Evolutionary conservation across 2,888 invertebrate genomes (phyloP).

Genomic region (Fissipunctia ypsillon): DNA sequence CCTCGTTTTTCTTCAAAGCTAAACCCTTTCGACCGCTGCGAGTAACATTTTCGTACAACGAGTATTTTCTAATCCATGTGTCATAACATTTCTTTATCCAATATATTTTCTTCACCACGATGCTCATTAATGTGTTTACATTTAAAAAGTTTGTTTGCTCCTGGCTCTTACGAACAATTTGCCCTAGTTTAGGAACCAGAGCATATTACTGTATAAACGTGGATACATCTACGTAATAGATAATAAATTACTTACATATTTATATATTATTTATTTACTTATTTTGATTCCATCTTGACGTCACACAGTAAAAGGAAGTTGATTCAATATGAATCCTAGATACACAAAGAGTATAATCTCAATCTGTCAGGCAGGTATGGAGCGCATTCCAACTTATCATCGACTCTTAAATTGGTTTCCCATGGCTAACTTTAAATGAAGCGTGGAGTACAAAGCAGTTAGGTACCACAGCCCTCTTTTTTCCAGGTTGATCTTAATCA

Average conservation of each 20-base stretch:
- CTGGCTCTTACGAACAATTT: slow-evolving; percentile 29
- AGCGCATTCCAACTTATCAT: background rate
- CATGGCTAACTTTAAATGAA: background rate
- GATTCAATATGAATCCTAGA: background rate
- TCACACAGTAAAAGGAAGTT: background rate
- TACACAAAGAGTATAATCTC: background rate
- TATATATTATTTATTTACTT: slow-evolving; percentile 14
- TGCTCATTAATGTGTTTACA: slow-evolving; percentile 45
- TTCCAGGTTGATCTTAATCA: slow-evolving; percentile 13
- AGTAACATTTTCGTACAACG: slow-evolving; percentile 37
- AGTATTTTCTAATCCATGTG: slow-evolving; percentile 54
- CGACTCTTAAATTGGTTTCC: background rate
- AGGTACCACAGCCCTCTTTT: background rate
- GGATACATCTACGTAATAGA: background rate
- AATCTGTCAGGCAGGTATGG: background rate
- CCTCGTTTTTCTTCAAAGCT: slow-evolving; percentile 60
- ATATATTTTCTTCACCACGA: slow-evolving; percentile 24
- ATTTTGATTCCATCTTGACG: slow-evolving; percentile 8
- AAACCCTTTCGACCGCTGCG: slow-evolving; percentile 49
- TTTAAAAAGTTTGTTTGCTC: slow-evolving; percentile 53
- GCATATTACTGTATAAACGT: slow-evolving; percentile 10
- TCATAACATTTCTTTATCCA: slow-evolving; percentile 30
- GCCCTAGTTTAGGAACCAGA: slow-evolving; percentile 48
- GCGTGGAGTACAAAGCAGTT: background rate
- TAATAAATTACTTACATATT: slow-evolving; percentile 1